Base-by-base conservation (phyloP, 2,113 vertebrate genomes). In the Sander lucioperca region DNA sequence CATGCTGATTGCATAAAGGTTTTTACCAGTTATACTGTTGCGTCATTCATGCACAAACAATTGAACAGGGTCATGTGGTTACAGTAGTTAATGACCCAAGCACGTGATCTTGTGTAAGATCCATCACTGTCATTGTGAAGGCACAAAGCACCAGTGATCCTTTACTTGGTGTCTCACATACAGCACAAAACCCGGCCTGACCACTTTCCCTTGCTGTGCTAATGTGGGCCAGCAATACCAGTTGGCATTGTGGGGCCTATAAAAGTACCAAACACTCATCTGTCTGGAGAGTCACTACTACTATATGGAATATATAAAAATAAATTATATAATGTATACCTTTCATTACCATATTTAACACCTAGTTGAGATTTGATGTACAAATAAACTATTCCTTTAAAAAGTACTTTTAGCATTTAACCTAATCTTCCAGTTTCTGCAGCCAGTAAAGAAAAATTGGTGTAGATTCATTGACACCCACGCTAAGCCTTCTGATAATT, bases 101-200 rank as follows among this genome's bases (percentile, higher is more conserved):
- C 84, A 67, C 82, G 70, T 89, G 88, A 83, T 70, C 70, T 72
- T 74, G 67, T 73, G 73, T 58, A 59, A 87, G 79, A 66, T 25
- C 80, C 39, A 50, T 45, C 48, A 1, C 51, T n/a, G 65, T 80
- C 73, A 68, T 50, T 77, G 66, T 84, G 82, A 74, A 3, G 63
- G 74, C 67, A 88, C 88, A 85, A 83, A 82, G 88, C 73, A 18
- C 61, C 56, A 79, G 79, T 89, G 80, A 86, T 82, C 63, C 33
- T 77, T 63, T 77, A 70, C 76, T 65, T 39, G 6, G 23, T 25
- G 77, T 84, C 67, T 30, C 79, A 77, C 12, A 9, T 39, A n/a
- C 50, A 4, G 18, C 23, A n/a, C 50, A 2, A 21, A 36, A 10
- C 50, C 30, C n/a, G 0, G 14, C 62, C 68, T 74, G 53, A 72